These are phyloP conservation scores for Drosophila affinis DNA, from an alignment of 2,888 invertebrate genomes.

Conservation along the genomic window DNA sequence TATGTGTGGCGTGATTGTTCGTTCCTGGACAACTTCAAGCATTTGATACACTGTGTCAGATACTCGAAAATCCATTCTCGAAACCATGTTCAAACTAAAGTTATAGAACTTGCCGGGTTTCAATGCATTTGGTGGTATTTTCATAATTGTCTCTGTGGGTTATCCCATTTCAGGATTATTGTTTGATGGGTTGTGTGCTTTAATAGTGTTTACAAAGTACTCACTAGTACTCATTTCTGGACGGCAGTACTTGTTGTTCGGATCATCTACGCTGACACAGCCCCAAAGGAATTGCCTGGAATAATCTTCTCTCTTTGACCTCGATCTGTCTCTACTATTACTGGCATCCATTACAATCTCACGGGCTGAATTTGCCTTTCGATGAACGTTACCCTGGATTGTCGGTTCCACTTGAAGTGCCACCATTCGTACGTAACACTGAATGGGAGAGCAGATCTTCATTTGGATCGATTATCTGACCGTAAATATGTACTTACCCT, in stretches of 20 bases:
- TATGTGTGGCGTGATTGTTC: conserved; percentile 20
- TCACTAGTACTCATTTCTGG: conserved; percentile 22
- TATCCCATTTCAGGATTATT: not conserved
- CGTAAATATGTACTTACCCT: conserved; percentile 47
- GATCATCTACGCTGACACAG: conserved; percentile 27
- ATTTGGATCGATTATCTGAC: not conserved
- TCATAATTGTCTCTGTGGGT: not conserved
- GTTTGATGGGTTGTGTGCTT: not conserved
- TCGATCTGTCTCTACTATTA: not conserved
- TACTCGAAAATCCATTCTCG: not conserved
- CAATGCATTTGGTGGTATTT: conserved; percentile 16
- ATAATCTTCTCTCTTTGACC: fast-evolving
- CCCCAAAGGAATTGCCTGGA: conserved; percentile 10
- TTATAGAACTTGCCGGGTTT: not conserved
- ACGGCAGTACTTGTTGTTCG: conserved; percentile 7
- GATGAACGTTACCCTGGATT: conserved; percentile 24
- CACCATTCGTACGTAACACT: conserved; percentile 31
- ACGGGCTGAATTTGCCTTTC: conserved; percentile 2
- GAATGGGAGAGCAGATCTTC: not conserved
- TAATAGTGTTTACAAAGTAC: not conserved
- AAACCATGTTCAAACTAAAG: conserved; percentile 9
- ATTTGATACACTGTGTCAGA: not conserved
- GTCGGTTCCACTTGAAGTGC: conserved; percentile 5
- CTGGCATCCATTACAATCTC: conserved; percentile 13
- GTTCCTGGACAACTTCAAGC: not conserved